phyloP scores from a whole-genome alignment of 2,888 invertebrate species.

The Acanthosepion lycidas region DNA sequence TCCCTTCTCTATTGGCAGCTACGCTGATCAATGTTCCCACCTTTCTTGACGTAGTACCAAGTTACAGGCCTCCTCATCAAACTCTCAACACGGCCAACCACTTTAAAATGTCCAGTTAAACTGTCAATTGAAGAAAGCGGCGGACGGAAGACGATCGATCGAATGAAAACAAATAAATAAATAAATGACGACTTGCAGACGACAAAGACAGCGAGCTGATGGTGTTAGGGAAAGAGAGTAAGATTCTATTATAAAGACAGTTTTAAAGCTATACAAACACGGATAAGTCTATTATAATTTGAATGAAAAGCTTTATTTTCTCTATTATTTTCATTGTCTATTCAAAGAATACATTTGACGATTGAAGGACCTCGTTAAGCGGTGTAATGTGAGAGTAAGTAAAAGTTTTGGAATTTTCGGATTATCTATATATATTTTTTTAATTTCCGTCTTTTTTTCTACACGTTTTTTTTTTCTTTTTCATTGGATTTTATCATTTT shows the following conservation, averaged over 20 bases:
- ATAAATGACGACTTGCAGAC: not conserved
- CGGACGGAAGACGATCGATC: not conserved
- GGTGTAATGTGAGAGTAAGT: too few relatives aligned
- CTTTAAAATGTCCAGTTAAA: slow-evolving; percentile 33
- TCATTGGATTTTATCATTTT: too few relatives aligned
- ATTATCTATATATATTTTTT: too few relatives aligned
- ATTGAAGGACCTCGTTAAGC: too few relatives aligned
- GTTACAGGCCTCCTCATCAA: slow-evolving; percentile 33
- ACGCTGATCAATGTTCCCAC: not conserved
- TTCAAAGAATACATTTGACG: not conserved
- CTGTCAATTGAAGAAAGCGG: not conserved
- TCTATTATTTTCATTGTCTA: not conserved
- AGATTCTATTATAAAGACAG: not conserved
- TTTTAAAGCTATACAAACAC: not conserved
- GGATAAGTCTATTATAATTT: not conserved
- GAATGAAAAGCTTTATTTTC: not conserved
- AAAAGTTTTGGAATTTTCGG: too few relatives aligned
- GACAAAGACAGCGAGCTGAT: not conserved
- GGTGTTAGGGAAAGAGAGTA: not conserved
- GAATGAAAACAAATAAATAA: not conserved
- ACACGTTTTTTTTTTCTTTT: too few relatives aligned
- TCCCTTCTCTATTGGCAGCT: not conserved
- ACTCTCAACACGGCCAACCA: too few relatives aligned
- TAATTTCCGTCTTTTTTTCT: too few relatives aligned
- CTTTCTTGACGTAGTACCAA: not conserved